phyloP scores from a whole-genome alignment of 1,140 invertebrate species.

The Trachymyrmex septentrionalis region DNA sequence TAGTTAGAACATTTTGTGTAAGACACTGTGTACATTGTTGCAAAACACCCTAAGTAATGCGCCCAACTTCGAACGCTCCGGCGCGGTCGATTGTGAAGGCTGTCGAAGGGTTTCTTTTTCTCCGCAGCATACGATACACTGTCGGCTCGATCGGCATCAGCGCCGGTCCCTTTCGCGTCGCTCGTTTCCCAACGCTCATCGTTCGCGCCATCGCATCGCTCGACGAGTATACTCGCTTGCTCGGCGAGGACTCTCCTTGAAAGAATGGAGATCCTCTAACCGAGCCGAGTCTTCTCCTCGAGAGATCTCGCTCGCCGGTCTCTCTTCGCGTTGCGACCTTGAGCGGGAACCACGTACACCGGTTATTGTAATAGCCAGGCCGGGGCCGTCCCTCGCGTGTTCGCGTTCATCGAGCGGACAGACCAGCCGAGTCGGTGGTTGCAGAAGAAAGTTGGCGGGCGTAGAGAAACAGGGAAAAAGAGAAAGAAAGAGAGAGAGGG shows the following conservation, averaged over 20 bases:
- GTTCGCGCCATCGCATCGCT: slow-evolving; percentile 1
- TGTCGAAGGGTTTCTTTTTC: slow-evolving; percentile 6
- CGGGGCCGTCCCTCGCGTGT: slow-evolving; percentile 65
- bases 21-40: no score
- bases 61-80: not conserved
- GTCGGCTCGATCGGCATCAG: slow-evolving; percentile 5
- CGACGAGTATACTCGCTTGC: slow-evolving; percentile 28
- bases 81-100: not conserved
- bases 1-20: no score
- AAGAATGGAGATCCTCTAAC: slow-evolving; percentile 40
- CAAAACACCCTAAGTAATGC: not conserved
- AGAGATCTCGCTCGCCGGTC: slow-evolving; percentile 57
- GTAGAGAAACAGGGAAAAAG: slow-evolving; percentile 23
- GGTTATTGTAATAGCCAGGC: slow-evolving; percentile 72
- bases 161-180: not conserved
- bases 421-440: slow-evolving; percentile 41
- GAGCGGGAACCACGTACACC: slow-evolving; percentile 70
- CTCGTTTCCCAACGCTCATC: not conserved
- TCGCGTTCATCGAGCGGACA: slow-evolving; percentile 43
- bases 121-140: not conserved
- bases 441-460: slow-evolving; percentile 51
- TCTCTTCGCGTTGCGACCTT: slow-evolving; percentile 76
- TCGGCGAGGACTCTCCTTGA: slow-evolving; percentile 12
- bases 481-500: slow-evolving; percentile 4
- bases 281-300: slow-evolving; percentile 13